Base-by-base conservation (phyloP, 2,113 vertebrate species). In the Chionodraco myersi region DNA sequence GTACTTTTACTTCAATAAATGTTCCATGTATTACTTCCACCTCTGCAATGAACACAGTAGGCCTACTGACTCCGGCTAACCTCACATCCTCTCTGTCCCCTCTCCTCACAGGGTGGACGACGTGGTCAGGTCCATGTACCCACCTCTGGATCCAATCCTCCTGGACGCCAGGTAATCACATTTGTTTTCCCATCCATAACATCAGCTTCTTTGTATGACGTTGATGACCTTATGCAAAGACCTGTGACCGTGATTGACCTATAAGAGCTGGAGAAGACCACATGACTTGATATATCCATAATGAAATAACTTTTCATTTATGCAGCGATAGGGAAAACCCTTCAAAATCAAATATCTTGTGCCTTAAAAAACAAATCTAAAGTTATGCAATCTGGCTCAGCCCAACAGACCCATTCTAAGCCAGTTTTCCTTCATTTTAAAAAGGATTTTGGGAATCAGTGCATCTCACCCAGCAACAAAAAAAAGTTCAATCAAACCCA, bases 61-160 rank as follows among this genome's bases (percentile, higher is more conserved):
- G 21, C 21, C 21, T 26, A 2, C 8, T 13, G 48, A 44, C 69
- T 26, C 10, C 0, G 5, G 6, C 68, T 61, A n/a, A 86, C 36
- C 36, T 72, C 16, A 36, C 62, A 3, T 52, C 44, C 61, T 75
- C 51, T 1, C 9, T 48, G 45, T 69, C 54, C 5, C 14, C 10
- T 77, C 16, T 0, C 61, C 14, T 0, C 61, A 15, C 62, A 98
- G 98, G 92, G 98, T 99, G 90, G 98, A 99, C 0, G 97, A 99
- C 0, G 97, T 99, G 54, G 97, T 99, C 82, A 92, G 96, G 47
- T 98, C 97, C 0, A 98, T 99, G 98, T 99, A 98, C 86, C 97
- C 97, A 0, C 98, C 97, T 0, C 86, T 99, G 94, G 97, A 98
- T 86, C 97, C 98, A 6, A 97, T 98, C 75, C 96, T 99, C 64